Evolutionary conservation across 53 echinoderm and acorn worm genomes (phyloP).

Genomic region (Paracentrotus lividus): DNA sequence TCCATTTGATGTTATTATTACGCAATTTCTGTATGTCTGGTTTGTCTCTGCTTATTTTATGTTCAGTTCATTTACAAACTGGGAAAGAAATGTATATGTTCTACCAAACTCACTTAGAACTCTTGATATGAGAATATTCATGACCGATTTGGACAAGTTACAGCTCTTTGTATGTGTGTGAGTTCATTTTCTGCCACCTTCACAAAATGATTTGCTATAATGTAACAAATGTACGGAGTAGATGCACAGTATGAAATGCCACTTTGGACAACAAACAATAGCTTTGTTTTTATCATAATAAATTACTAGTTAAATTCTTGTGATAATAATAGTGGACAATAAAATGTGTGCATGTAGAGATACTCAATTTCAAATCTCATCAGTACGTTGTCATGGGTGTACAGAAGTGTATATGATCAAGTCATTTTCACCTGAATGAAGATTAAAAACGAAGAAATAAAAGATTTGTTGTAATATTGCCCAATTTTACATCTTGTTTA

Average conservation of each 20-base stretch:
- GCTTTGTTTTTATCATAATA: background rate
- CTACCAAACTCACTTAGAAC: background rate
- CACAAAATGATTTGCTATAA: background rate
- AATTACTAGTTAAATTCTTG: background rate
- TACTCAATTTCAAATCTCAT: background rate
- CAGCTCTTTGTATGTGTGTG: conserved; percentile 45
- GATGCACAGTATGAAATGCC: background rate
- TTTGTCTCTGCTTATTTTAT: background rate
- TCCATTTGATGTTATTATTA: background rate
- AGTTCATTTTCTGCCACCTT: conserved; percentile 28
- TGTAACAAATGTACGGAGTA: background rate
- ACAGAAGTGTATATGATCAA: conserved; percentile 59
- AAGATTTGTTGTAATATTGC: conserved; percentile 54
- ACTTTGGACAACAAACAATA: background rate
- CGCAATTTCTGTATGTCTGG: background rate
- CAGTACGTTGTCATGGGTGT: conserved; percentile 45
- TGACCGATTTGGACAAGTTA: background rate
- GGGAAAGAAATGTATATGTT: background rate
- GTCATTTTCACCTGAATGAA: background rate
- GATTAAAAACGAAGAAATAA: background rate
- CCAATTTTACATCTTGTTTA: conserved; percentile 42
- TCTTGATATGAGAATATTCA: background rate
- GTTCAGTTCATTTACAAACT: background rate
- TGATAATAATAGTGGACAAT: conserved; percentile 5
- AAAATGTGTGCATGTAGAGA: conserved; percentile 1